A percentile compares a stretch with the other conserved stretches of the same genome.
phyloP scores from a whole-genome alignment of 2,888 invertebrate genomes.

The Caenorhabditis drosophilae region DNA sequence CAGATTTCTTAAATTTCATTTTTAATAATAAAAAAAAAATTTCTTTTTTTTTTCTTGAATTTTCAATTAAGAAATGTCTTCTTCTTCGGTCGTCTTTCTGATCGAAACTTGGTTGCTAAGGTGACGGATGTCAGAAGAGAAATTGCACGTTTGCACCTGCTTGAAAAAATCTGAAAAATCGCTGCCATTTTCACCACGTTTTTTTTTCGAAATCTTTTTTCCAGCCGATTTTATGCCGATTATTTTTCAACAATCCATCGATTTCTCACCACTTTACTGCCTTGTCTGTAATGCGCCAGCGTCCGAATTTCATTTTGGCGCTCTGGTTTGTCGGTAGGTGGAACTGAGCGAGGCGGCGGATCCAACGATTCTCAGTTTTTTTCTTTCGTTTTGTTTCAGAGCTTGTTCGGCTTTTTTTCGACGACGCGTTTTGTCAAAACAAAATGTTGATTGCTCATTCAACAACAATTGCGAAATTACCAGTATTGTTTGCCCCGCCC shows the following conservation, averaged over 20 bases:
- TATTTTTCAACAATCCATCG: too few species aligned
- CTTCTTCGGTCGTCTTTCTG: not conserved
- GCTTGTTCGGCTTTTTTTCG: constrained; percentile 32
- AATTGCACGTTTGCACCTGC: not conserved
- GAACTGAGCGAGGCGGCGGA: not conserved
- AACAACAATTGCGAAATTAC: constrained; percentile 5
- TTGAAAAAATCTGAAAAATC: not conserved
- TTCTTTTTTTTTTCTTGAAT: not conserved
- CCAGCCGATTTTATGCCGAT: constrained; percentile 1
- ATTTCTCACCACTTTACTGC: constrained; percentile 12
- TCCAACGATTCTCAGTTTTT: not conserved
- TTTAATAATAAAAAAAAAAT: too few species aligned
- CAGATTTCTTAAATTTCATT: constrained; percentile 6
- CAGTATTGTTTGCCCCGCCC: not conserved
- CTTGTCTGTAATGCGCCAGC: constrained; percentile 12
- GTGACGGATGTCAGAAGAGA: not conserved
- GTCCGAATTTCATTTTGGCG: constrained; percentile 29
- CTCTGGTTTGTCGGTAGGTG: constrained; percentile 25
- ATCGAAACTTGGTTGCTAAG: not conserved
- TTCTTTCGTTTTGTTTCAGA: constrained; percentile 9
- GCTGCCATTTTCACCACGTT: not conserved
- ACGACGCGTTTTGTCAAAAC: constrained; percentile 20
- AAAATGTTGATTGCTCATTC: constrained; percentile 14
- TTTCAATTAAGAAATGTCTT: not conserved
- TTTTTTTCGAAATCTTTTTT: not conserved